Evolutionary conservation across 2,888 invertebrate species (phyloP), one percentile per base, ranked within the genome.

Genomic region (Brachyptera putata): DNA sequence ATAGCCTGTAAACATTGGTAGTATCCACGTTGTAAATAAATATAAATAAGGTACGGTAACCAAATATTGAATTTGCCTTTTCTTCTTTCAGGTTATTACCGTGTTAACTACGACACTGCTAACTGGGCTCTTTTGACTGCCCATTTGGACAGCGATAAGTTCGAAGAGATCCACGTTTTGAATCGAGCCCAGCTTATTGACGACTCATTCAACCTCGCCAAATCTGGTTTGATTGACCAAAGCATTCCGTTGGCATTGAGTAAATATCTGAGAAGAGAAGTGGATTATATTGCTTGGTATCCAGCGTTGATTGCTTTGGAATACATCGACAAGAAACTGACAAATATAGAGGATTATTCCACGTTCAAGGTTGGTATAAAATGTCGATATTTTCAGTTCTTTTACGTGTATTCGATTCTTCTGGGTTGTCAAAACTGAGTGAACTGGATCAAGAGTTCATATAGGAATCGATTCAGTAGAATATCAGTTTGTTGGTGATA

Each of bases 251-350:
- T 95, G 64, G 87, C 91, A 67, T 79, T 94, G 1, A 87, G 90
- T 0, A 82, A 82, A 56, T 95, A 94, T 71, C 78, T 95, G 66
- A 76, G 75, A 1, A 84, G 88, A 63, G 91, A 91, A 73, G 80
- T 81, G 13, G 90, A 91, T 66, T 92, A 88, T 71, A 84, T 93
- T 1, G 94, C 95, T 0, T 95, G 94, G 95, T 86, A 85, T 70
- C 82, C 92, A 1, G 91, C 91, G 0, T 77, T 92, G 9, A 82
- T 81, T 1, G 86, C 86, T 22, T 79, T 95, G 57, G 84, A 82
- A 24, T 94, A 87, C 70, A 80, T 95, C 53, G 85, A 89, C 67
- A 80, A 82, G 1, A 92, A 92, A 90, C 77, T 93, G 60, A 81
- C 85, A 13, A 85, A 86, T 65, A 16, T 37, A 13, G 36, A 16